phyloP scores from a whole-genome alignment of 2,797 vertebrate species.

The Neoniphon sammara region DNA sequence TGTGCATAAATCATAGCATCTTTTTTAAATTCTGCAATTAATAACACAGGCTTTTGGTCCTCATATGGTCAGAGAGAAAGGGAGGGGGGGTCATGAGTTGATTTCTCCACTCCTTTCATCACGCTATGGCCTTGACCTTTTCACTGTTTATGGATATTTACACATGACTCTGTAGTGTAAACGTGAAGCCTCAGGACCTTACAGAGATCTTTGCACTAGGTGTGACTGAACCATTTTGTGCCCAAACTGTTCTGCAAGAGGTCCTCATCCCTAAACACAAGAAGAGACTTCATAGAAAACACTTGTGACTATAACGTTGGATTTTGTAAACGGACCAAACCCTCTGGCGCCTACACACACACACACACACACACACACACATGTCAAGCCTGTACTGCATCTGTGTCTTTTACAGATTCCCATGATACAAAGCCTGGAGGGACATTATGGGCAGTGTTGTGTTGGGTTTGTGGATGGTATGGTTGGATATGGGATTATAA shows the following conservation, averaged over 20 bases:
- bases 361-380: neutral
- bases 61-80: no score
- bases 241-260: slow-evolving; percentile 15
- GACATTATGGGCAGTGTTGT: slow-evolving; percentile 8
- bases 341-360: slow-evolving; percentile 15
- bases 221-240: slow-evolving; percentile 19
- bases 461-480: slow-evolving; percentile 25
- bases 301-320: slow-evolving; percentile 15
- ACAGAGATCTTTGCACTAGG: slow-evolving; percentile 30
- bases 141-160: slow-evolving; percentile 58
- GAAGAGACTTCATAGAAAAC: slow-evolving; percentile 23
- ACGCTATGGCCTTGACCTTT: slow-evolving; percentile 26
- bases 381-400: neutral
- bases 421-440: neutral
- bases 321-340: slow-evolving; percentile 19
- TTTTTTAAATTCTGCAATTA: no score
- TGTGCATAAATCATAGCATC: no score
- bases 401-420: slow-evolving; percentile 1
- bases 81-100: slow-evolving; percentile 14
- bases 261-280: slow-evolving; percentile 26
- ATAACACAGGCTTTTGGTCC: no score
- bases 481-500: slow-evolving; percentile 26
- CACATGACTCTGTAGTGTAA: slow-evolving; percentile 37
- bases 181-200: slow-evolving; percentile 15
- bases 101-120: slow-evolving; percentile 50